Base-by-base conservation (phyloP, 2,113 vertebrate species). In the Taurulus bubalis region DNA sequence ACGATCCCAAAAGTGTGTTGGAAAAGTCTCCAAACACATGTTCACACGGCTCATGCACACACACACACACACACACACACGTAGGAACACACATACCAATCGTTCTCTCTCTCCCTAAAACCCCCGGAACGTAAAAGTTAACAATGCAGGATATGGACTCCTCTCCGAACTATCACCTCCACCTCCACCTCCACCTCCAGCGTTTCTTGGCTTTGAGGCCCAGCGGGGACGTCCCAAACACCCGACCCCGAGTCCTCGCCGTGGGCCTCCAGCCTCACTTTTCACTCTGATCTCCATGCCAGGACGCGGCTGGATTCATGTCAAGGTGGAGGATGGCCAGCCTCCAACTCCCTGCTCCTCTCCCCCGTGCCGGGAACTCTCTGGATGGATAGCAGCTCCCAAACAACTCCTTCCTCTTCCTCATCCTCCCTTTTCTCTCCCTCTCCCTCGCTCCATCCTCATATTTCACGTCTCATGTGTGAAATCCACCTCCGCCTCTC, bases 261-360 rank as follows among this genome's bases (percentile, higher is more conserved):
- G 28, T 55, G n/a, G 79, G 51, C 56, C 67, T 79, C 55, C 67
- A 69, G 53, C n/a, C 70, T 63, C 6, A 30, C 51, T 65, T 79
- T 73, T 47, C 45, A n/a, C 76, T 90, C 72, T 80, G 75, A 90
- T 85, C 69, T 77, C n/a, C 5, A 12, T 53, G 80, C 85, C 86
- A 88, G 78, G 67, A 83, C 62, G 77, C 59, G 64, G 71, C 60
- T 87, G 83, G 84, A 82, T 30, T 15, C 24, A 60, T 68, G 71
- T 89, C 86, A 86, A 84, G 18, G 56, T 58, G 55, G 69, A 88
- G 56, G 30, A 71, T 40, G 59, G 67, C 81, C 68, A 72, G 51
- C 60, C 60, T 83, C 79, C 53, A 65, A 28, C 73, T 89, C 83
- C 62, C 56, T 58, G 28, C 55, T 75, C 51, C 66, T 77, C 72